Base-by-base conservation (phyloP, 2,888 invertebrate species). In the Sminthurinus aureus region DNA sequence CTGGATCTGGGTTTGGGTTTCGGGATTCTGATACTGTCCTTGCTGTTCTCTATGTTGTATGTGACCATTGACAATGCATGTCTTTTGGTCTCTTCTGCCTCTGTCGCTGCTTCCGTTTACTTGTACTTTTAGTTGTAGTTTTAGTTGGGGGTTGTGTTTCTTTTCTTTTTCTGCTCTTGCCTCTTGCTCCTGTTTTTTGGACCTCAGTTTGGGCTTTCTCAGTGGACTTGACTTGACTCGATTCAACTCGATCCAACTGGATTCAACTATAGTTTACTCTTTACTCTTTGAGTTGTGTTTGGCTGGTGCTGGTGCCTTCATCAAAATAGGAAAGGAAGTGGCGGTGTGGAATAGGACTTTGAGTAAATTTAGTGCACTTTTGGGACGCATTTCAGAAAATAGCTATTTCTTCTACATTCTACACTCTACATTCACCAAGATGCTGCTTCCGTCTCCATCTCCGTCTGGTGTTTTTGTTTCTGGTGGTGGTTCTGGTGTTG, bases 321-420 rank as follows among this genome's bases (percentile, higher is more conserved):
- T 85, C 84, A 85, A 85, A 85, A 84, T 73, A 84, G 74, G 78
- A 83, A 82, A n/a, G 67, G n/a, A n/a, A 67, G 18, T 20, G 67
- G 79, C 83, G 82, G 82, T 81, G 78, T 77, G 83, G 83, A 80
- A 83, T 85, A 73, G 58, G 83, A 85, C 85, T 87, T 86, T 84
- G 84, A 86, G 82, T 85, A 88, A 89, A 89, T 89, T 89, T 89
- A 89, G 85, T 87, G 86, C 86, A 86, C 88, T 86, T 87, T 85
- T 85, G 88, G 88, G 88, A 89, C 87, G 86, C 88, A 88, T 89
- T 88, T 85, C 86, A 87, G 87, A 89, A 88, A 89, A 89, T 89
- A 89, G 88, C 88, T 87, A 87, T 87, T 88, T 87, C 85, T 85
- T 85, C 84, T 87, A 81, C 83, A 85, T 85, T 86, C 85, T 84